Evolutionary conservation across 2,113 vertebrate genomes (phyloP), one percentile per base, ranked within the genome.

Genomic region (Eira barbara): DNA sequence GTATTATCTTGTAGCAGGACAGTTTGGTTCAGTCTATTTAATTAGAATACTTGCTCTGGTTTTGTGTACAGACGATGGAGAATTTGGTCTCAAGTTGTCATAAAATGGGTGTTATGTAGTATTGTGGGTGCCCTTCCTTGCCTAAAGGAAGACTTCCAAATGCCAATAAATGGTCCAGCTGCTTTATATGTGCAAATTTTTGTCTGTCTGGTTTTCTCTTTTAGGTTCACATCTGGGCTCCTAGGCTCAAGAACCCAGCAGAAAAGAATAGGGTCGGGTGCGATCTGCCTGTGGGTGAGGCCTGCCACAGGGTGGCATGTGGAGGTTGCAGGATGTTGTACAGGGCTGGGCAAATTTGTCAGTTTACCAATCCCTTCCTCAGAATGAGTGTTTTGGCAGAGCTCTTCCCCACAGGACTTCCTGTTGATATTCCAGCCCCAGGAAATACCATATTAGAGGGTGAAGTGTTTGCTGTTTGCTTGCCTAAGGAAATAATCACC

Each of bases 401-500:
- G 42, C 23, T 91, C n/a, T 93, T 86, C 61, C 84, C 91, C 49
- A 31, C 86, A 95, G 74, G 91, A 93, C 55, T 97, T 97, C 91
- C 96, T 95, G 89, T 96, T 93, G 91, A 52, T 93, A 86, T n/a
- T 96, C 29, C 83, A 97, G 45, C 63, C 81, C 93, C 87, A 95
- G 96, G 96, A 98, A 97, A 89, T 95, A 86, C 96, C 79, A 9
- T 61, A 63, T 91, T 93, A 93, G 87, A 96, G 82, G 67, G 4
- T 67, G 29, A 73, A 84, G 49, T 96, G 87, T 96, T 97, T 47
- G 27, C 42, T 79, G 31, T 79, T 79, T 96, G 93, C 95, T 98
- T 96, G 91, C 89, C 39, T 95, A 95, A 95, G 92, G 93, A 97
- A 98, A 98, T 97, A 84, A 86, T 93, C 81, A 86, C 86, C 47